A percentile compares a stretch with the other conserved stretches of the same genome.
phyloP scores from a whole-genome alignment of 2,797 vertebrate genomes.

The Crax fasciolata region DNA sequence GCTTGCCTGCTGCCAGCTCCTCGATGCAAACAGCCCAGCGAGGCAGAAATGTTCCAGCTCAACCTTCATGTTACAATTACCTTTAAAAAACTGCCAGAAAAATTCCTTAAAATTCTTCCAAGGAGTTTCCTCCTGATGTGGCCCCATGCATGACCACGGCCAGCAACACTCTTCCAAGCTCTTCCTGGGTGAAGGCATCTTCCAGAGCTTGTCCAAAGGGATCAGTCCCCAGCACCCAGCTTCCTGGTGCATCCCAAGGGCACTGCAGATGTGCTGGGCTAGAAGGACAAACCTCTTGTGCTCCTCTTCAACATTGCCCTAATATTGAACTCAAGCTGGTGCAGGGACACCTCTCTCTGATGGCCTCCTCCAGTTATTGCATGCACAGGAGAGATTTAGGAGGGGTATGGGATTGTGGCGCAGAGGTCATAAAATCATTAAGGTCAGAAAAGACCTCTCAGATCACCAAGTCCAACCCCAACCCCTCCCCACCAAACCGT shows the following conservation, averaged over 20 bases:
- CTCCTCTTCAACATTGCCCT: not conserved
- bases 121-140: not conserved
- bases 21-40: not conserved
- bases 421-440: not conserved
- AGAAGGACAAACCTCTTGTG: rapidly evolving
- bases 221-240: not conserved
- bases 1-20: slow-evolving; percentile 60
- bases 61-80: not conserved
- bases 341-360: not conserved
- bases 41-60: slow-evolving; percentile 57
- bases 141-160: not conserved
- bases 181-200: not conserved
- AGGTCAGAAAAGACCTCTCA: not conserved
- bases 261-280: not conserved
- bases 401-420: not conserved
- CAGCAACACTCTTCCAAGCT: rapidly evolving
- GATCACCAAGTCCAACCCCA: not conserved
- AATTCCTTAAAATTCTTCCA: slow-evolving; percentile 12
- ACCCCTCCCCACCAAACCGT: not conserved
- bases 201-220: not conserved
- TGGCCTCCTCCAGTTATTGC: not conserved
- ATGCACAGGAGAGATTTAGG: not conserved
- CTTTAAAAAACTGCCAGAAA: slow-evolving; percentile 33
- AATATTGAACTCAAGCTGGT: not conserved
- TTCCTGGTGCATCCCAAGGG: no score